Evolutionary conservation across 1,140 invertebrate genomes (phyloP), one percentile per base, ranked within the genome.

Genomic region (Marisa cornuarietis): DNA sequence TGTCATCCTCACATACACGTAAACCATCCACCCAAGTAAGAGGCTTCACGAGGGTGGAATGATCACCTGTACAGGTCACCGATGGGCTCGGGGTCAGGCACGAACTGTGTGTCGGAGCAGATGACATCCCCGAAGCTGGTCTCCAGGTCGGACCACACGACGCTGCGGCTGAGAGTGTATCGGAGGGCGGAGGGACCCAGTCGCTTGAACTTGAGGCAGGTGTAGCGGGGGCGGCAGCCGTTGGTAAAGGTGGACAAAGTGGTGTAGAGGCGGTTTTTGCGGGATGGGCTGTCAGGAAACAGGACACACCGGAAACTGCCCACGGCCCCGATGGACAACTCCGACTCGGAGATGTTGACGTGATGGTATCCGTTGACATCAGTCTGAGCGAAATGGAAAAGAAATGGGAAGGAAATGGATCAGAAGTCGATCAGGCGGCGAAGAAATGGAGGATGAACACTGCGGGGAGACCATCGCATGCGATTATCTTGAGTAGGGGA

Each of bases 151-250:
- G 86, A 84, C 86, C 86, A 87, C 10, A 76, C 81, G 72, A 78
- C 78, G 63, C 84, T 86, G 62, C 83, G 79, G 58, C 84, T 83
- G 18, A 86, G 76, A 22, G 80, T 79, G 76, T 82, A 83, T 0
- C 81, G 76, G 51, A 83, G 72, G 1, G 83, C 83, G 26, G 84
- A 83, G 11, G 83, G 83, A 0, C 75, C 78, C 5, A 84, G 78
- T 18, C 79, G 63, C 18, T 80, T 76, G 8, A 87, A 71, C 51
- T 80, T 74, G 13, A 85, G 24, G 72, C 86, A 87, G 26, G 85
- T 84, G 78, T 83, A 85, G 26, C 85, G 79, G n/a, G 86, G 86
- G 24, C 86, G 75, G 79, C 86, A 87, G 20, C 86, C 86, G 66
- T 87, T 86, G 31, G 69, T 54, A 65, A 83, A 85, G 51, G 83